Evolutionary conservation across 2,113 vertebrate species (phyloP).

Genomic region (Platichthys flesus): DNA sequence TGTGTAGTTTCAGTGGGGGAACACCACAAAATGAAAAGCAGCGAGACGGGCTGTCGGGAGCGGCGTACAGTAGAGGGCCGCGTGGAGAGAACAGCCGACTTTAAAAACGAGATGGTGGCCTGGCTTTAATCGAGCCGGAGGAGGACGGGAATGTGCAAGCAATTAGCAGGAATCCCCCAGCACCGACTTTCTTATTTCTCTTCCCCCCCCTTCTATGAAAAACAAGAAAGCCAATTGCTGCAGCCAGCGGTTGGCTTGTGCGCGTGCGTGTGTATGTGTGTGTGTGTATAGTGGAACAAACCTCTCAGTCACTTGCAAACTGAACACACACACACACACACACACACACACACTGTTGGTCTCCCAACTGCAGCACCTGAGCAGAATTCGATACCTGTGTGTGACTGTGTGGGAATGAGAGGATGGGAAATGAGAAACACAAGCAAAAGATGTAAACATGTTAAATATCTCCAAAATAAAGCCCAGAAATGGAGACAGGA

Average conservation of each 20-base stretch:
- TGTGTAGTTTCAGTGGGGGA: conserved; percentile 29
- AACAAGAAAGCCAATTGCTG: conserved; percentile 63
- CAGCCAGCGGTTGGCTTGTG: conserved; percentile 28
- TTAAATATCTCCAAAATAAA: background rate
- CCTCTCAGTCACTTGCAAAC: conserved; percentile 5
- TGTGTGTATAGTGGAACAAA: conserved; percentile 23
- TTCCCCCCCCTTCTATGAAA: conserved; percentile 38
- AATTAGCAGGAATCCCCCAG: conserved; percentile 76
- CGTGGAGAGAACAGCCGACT: conserved; percentile 17
- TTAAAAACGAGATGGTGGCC: conserved; percentile 63
- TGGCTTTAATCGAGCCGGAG: conserved; percentile 71
- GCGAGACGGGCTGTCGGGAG: conserved; percentile 39
- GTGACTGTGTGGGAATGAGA: background rate
- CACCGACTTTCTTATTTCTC: background rate
- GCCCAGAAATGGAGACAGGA: background rate
- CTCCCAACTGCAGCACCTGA: conserved; percentile 47
- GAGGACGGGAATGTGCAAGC: conserved; percentile 72
- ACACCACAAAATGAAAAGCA: conserved; percentile 45
- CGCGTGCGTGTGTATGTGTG: background rate
- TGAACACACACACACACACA: conserved; percentile 16
- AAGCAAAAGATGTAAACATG: no score
- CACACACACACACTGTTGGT: conserved; percentile 1
- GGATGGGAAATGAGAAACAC: background rate
- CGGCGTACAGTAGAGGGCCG: conserved; percentile 42
- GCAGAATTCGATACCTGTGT: conserved; percentile 38